Evolutionary conservation across 2,797 vertebrate species (phyloP), one percentile per base, ranked within the genome.

Genomic region (Helarctos malayanus): DNA sequence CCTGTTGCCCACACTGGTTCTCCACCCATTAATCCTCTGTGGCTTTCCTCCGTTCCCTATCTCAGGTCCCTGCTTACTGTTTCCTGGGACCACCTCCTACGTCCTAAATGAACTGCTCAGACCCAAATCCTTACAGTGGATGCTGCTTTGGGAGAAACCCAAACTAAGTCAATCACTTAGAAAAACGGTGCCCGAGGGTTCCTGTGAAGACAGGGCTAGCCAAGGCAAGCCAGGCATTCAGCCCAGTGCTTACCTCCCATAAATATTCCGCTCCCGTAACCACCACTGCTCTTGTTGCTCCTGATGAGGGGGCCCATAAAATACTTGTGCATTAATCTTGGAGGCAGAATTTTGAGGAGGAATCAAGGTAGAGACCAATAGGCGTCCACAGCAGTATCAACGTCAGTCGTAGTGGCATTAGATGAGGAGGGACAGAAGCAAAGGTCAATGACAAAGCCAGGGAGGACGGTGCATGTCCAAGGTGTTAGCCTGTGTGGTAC

Each of bases 211-310:
- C 1, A 8, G 29, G n/a, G 27, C 13, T 6, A 82, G 52, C 54
- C 63, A 12, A 75, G 16, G 2, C 18, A 92, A 49, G 52, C 10
- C 16, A 38, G 52, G 13, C 45, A 27, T 29, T 78, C 9, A 54
- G 49, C 29, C 3, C 16, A n/a, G 57, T 0, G 3, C 10, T 25
- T 71, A n/a, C 18, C 35, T 47, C 29, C 23, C 32, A 21, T 25
- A 32, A 71, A 57, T 21, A 12, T 69, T 82, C 61, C 19, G 23
- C 14, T 41, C 47, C 1, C 0, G 71, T 12, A 76, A 25, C 41
- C 49, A 38, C 23, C 19, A 15, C n/a, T 8, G 1, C 3, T 29
- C 6, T 21, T 69, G n/a, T 7, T 35, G 21, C 59, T 3, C 0
- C 15, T 19, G 11, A 21, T 38, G 71, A 92, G 2, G 15, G 11